Evolutionary conservation across 1,140 invertebrate species (phyloP), one percentile per base, ranked within the genome.

Genomic region (Anoplolepis gracilipes): DNA sequence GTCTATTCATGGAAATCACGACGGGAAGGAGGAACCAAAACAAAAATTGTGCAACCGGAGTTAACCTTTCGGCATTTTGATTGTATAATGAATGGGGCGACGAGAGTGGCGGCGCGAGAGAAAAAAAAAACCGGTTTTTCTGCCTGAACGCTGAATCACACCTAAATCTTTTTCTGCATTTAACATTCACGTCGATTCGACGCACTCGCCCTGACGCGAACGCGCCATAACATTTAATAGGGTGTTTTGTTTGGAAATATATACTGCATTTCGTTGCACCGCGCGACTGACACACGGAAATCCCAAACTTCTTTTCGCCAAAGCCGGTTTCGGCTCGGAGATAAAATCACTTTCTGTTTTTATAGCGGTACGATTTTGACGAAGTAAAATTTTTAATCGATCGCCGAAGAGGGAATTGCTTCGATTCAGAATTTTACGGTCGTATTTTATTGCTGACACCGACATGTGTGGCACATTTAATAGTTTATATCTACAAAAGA

Each of bases 41-140:
- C 85, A 90, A 82, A 88, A 70, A 69, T 91, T 91, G 87, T 90
- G 90, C 85, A 87, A 90, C 67, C 75, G 30, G 16, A 49, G 22
- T 10, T 25, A 49, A 42, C 46, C 36, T 57, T 86, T 70, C 3
- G 33, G 62, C 72, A 42, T 73, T n/a, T 84, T 55, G 82, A 85
- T 85, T 84, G 73, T 87, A 91, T 85, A 92, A 90, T 64, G 76
- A 85, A 85, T 75, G 84, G 79, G 78, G 22, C 55, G 84, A 25
- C 28, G 39, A 65, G 53, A n/a, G 67, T n/a, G 33, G 61, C 22
- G 22, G n/a, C n/a, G 65, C 28, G 30, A 30, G 6, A 19, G 6
- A 13, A 53, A 30, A 67, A 91, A 90, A 90, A 89, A 91, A 88
- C 86, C 81, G 90, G 88, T 92, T 79, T n/a, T 59, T 59, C 3